phyloP scores from a whole-genome alignment of 2,113 vertebrate species.

The Dasyprocta punctata region DNA sequence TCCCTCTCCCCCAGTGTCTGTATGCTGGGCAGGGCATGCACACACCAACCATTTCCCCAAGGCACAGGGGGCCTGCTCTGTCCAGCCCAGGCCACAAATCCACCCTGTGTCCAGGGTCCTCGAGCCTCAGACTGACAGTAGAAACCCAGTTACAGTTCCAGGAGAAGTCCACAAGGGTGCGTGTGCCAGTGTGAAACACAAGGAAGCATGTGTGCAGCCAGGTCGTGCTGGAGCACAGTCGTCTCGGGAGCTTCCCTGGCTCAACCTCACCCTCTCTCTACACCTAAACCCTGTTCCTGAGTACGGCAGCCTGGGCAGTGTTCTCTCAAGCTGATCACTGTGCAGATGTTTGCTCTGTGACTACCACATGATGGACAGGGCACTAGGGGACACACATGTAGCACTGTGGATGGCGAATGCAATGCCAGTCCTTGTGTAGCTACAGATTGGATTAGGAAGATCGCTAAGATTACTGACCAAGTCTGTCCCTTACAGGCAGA shows the following conservation, averaged over 20 bases:
- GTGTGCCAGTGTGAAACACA: not conserved
- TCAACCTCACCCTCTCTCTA: not conserved
- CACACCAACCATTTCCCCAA: not conserved
- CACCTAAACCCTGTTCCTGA: not conserved
- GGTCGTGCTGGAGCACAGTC: not conserved
- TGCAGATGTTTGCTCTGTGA: not conserved
- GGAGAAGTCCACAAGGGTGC: not conserved
- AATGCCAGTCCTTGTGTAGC: not conserved
- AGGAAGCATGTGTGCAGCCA: not conserved
- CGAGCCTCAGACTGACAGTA: not conserved
- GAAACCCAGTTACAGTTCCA: not conserved
- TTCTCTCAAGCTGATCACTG: not conserved
- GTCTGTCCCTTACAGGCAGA: not conserved
- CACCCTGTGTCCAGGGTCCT: not conserved
- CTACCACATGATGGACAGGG: not conserved
- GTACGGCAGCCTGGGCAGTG: not conserved
- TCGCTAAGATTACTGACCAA: not conserved
- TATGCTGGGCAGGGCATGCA: not conserved
- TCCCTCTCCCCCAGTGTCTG: not conserved
- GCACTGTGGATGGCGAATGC: not conserved
- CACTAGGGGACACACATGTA: too few species aligned
- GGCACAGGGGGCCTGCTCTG: not conserved
- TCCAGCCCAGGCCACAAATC: too few species aligned
- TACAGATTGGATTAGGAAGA: not conserved
- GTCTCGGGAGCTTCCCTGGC: not conserved